These are phyloP conservation scores for Pagrus major DNA, from an alignment of 2,113 vertebrate genomes.

Conservation along the genomic window DNA sequence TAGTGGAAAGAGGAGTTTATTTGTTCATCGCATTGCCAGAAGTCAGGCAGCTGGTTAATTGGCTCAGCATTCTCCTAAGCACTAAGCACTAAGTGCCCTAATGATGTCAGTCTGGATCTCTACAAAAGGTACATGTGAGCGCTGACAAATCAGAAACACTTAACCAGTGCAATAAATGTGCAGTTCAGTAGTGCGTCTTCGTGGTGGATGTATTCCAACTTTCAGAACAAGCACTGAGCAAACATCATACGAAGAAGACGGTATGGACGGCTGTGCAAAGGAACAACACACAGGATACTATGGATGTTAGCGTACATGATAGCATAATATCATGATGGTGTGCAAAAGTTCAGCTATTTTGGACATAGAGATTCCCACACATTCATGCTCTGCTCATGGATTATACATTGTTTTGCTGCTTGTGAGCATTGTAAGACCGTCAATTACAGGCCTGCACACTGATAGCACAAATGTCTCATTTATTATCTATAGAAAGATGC, in stretches of 20 bases:
- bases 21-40: constrained; percentile 66
- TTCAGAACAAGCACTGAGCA: constrained; percentile 1
- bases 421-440: not conserved
- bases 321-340: not conserved
- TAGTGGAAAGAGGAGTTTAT: constrained; percentile 65
- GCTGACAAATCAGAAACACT: constrained; percentile 47
- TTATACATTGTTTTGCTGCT: constrained; percentile 32
- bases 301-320: not conserved
- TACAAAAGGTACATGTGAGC: constrained; percentile 38
- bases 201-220: not conserved
- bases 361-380: constrained; percentile 15
- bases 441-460: constrained; percentile 21
- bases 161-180: constrained; percentile 21
- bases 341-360: constrained; percentile 5
- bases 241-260: not conserved
- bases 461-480: constrained; percentile 35
- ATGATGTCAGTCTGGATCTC: constrained; percentile 71
- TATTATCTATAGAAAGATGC: constrained; percentile 40
- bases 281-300: not conserved
- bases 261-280: too few species aligned
- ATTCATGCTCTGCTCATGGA: not conserved
- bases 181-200: not conserved
- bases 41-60: constrained; percentile 76
- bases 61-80: constrained; percentile 68
- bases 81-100: constrained; percentile 49